Evolutionary conservation across 1,140 invertebrate species (phyloP).

Genomic region (Tetragonula clypearis): DNA sequence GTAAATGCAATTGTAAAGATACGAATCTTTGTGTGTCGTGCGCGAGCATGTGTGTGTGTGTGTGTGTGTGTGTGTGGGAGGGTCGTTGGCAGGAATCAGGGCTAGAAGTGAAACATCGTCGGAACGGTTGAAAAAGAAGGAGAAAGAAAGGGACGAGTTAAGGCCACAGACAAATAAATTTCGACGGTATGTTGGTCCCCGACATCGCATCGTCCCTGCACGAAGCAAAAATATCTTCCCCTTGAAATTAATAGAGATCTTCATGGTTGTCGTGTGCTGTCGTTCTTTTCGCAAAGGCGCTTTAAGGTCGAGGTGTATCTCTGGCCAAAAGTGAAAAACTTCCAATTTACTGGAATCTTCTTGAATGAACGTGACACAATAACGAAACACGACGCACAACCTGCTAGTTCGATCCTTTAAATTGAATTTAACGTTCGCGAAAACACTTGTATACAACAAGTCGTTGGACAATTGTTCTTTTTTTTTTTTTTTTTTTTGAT

Average conservation of each 20-base stretch:
- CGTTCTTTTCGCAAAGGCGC: background rate
- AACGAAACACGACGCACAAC: too few relatives aligned
- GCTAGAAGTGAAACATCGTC: constrained; percentile 32
- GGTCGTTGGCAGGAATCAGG: background rate
- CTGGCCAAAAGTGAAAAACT: background rate
- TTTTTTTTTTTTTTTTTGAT: too few relatives aligned
- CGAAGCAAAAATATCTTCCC: background rate
- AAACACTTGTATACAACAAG: too few relatives aligned
- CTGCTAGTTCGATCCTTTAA: too few relatives aligned
- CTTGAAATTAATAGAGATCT: background rate
- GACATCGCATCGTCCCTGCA: background rate
- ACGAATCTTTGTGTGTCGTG: too few relatives aligned
- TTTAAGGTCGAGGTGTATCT: background rate
- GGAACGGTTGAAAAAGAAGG: background rate
- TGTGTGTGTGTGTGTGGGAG: background rate
- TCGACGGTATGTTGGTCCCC: constrained; percentile 15
- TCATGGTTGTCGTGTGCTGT: too few relatives aligned
- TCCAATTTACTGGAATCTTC: background rate
- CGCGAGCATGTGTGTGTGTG: background rate
- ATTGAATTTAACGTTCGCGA: too few relatives aligned
- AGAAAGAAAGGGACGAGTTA: background rate
- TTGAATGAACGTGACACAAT: background rate
- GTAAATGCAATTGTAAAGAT: too few relatives aligned
- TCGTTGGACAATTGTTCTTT: too few relatives aligned
- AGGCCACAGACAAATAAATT: constrained; percentile 10